Conservation (phyloP, 2,113 vertebrate species). For the Macrotus californicus region DNA sequence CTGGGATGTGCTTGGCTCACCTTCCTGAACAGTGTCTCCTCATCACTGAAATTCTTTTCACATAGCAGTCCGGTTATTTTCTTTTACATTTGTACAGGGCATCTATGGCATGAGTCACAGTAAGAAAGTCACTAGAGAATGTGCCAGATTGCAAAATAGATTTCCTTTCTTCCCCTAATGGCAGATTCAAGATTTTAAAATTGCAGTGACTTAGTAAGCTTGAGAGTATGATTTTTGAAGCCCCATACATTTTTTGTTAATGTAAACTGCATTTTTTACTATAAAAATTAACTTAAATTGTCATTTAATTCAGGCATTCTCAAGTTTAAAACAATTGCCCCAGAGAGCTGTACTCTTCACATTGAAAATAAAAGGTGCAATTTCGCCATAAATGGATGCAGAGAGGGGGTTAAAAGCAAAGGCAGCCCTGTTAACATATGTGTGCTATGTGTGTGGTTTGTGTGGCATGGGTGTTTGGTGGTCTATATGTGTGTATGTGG, state of each 20-base stretch:
- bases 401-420: background rate
- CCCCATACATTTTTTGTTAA: background rate
- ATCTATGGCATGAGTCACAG: conserved; percentile 37
- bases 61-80: conserved; percentile 21
- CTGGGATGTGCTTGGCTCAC: background rate
- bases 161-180: background rate
- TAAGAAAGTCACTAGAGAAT: conserved; percentile 31
- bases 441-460: background rate
- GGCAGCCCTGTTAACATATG: background rate
- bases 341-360: conserved; percentile 11
- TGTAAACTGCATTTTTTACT: conserved; percentile 32
- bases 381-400: background rate
- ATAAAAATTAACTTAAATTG: conserved; percentile 40
- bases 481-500: background rate
- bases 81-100: conserved; percentile 1
- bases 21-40: background rate
- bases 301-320: conserved; percentile 39
- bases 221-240: conserved; percentile 17
- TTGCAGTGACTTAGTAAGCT: conserved; percentile 5
- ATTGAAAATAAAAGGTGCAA: conserved; percentile 34
- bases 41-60: conserved; percentile 15
- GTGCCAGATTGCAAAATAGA: conserved; percentile 34
- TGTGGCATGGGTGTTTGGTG: background rate
- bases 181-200: conserved; percentile 43
- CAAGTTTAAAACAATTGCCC: background rate